phyloP scores from a whole-genome alignment of 2,797 vertebrate species.

The Neosalanx taihuensis region DNA sequence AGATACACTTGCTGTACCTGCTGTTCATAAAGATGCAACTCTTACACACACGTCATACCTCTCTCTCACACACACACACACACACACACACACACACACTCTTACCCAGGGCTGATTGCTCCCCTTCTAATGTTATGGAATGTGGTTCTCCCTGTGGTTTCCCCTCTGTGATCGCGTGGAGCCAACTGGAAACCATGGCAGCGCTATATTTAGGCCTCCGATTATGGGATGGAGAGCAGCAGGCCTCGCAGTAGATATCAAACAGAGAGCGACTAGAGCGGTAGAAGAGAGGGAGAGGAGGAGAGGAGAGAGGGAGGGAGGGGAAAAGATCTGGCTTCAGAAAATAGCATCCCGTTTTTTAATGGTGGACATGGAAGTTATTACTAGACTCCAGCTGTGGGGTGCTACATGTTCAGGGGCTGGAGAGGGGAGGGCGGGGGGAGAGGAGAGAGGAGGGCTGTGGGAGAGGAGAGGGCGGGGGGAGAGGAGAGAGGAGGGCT shows the following conservation, averaged over 20 bases:
- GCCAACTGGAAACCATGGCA: slow-evolving; percentile 71
- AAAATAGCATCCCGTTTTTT: not conserved
- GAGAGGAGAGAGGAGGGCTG: not conserved
- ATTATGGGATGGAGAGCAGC: slow-evolving; percentile 67
- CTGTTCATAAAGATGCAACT: not conserved
- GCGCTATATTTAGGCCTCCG: slow-evolving; percentile 69
- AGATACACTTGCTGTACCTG: slow-evolving; percentile 40
- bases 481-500: not conserved
- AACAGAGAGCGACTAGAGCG: slow-evolving; percentile 31
- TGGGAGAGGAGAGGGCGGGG: not conserved
- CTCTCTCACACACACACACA: slow-evolving; percentile 26
- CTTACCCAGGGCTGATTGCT: slow-evolving; percentile 24
- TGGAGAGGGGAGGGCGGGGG: not conserved
- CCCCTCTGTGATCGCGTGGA: slow-evolving; percentile 55
- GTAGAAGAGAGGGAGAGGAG: not conserved
- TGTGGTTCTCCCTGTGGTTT: slow-evolving; percentile 58
- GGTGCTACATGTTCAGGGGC: not conserved
- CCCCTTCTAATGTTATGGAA: slow-evolving; percentile 52
- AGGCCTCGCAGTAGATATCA: slow-evolving; percentile 63
- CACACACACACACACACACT: slow-evolving; percentile 7
- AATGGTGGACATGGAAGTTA: slow-evolving; percentile 45
- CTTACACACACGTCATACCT: not conserved
- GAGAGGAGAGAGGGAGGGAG: not conserved
- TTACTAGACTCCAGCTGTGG: not conserved
- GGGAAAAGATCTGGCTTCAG: slow-evolving; percentile 50